Percentiles rank a stretch among this genome's conserved stretches.
These are phyloP conservation scores for Epicauta chinensis DNA, from an alignment of 1,140 invertebrate species.

Conservation along the genomic window DNA sequence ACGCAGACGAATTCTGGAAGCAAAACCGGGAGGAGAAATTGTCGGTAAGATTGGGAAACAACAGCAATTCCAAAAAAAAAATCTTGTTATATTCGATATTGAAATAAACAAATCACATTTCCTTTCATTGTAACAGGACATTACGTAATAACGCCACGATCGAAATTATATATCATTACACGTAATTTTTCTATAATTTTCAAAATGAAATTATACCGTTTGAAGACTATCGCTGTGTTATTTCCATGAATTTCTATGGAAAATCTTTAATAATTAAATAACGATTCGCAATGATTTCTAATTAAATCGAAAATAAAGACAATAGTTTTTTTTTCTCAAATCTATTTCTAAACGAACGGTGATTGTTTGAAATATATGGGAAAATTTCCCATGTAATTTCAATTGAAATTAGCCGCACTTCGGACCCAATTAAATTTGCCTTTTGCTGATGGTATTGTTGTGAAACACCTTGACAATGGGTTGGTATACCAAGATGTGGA, in stretches of 20 bases:
- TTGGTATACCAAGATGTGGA: slow-evolving; percentile 9
- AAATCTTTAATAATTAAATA: not conserved
- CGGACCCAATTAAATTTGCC: too few relatives aligned
- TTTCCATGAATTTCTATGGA: too few relatives aligned
- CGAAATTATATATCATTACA: slow-evolving; percentile 15
- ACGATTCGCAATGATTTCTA: not conserved
- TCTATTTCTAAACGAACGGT: not conserved
- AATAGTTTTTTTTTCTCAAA: not conserved
- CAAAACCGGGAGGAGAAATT: too few relatives aligned
- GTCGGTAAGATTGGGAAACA: too few relatives aligned
- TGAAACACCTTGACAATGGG: slow-evolving; percentile 3
- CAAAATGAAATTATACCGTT: not conserved
- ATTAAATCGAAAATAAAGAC: not conserved
- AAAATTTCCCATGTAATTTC: not conserved
- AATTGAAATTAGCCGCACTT: not conserved
- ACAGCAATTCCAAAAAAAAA: too few relatives aligned
- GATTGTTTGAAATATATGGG: not conserved
- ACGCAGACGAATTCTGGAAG: too few relatives aligned
- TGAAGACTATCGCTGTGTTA: too few relatives aligned
- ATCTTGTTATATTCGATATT: too few relatives aligned
- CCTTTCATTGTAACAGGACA: slow-evolving; percentile 10
- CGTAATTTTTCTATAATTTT: not conserved
- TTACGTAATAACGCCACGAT: slow-evolving; percentile 2
- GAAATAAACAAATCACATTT: slow-evolving; percentile 4
- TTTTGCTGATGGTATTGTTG: too few relatives aligned